These are phyloP conservation scores for Callorhinus ursinus DNA, from an alignment of 2,113 vertebrate genomes.

Conservation along the genomic window DNA sequence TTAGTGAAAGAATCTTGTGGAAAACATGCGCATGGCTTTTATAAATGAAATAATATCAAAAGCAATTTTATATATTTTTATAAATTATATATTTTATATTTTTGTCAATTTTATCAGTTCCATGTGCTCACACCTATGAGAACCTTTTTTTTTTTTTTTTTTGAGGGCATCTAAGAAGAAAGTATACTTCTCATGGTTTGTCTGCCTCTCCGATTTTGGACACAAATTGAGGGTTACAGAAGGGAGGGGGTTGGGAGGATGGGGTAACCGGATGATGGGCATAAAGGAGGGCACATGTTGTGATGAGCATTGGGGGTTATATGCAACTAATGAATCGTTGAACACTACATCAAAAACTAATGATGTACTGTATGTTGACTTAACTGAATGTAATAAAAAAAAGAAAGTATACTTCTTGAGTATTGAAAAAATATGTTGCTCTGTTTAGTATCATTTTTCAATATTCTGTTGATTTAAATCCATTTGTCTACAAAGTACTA, in stretches of 20 bases:
- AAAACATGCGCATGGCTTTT: not conserved
- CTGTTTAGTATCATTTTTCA: not conserved
- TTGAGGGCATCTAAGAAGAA: not conserved
- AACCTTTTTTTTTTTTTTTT: not conserved
- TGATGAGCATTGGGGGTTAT: too few relatives aligned
- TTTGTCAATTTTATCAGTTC: not conserved
- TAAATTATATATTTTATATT: not conserved
- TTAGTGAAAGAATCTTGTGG: not conserved
- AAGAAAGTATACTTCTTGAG: not conserved
- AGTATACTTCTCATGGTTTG: not conserved
- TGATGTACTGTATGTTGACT: too few relatives aligned
- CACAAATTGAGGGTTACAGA: too few relatives aligned
- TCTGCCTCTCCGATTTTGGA: too few relatives aligned
- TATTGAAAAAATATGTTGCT: not conserved
- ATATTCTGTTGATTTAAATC: slow-evolving; percentile 20
- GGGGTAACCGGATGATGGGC: too few relatives aligned
- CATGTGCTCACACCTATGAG: not conserved
- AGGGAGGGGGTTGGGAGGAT: too few relatives aligned
- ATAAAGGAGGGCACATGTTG: too few relatives aligned
- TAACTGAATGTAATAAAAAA: too few relatives aligned
- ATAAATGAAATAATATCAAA: not conserved
- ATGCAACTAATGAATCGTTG: too few relatives aligned
- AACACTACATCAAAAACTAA: too few relatives aligned
- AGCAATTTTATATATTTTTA: slow-evolving; percentile 21
- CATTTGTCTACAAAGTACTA: not conserved